Base-by-base conservation (phyloP, 2,797 vertebrate species). In the Lutjanus campechanus region DNA sequence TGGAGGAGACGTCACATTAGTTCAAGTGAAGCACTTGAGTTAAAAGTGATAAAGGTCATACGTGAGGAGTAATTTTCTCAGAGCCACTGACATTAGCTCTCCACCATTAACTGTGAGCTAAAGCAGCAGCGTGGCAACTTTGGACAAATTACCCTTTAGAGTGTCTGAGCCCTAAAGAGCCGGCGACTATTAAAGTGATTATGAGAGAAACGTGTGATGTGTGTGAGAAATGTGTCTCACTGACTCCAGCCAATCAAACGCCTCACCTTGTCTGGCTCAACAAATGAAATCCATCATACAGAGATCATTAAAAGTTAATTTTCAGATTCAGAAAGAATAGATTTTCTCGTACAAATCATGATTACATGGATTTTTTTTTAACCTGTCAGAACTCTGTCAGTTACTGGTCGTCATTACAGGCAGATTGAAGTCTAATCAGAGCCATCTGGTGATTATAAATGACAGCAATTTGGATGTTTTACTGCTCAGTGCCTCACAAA, bases 231-330 rank as follows among this genome's bases (percentile, higher is more conserved):
- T 13, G 40, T 59, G n/a, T 54, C 56, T 7, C 60, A 11, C 8
- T 17, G 2, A 5, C 36, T 36, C 10, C 0, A 17, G 17, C 55
- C 74, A 49, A 51, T 61, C 40, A 54, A 4, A 25, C 1, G 46
- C 58, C 59, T 69, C 73, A n/a, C 60, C 69, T 82, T 58, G 10
- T 8, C 73, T 29, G 40, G 11, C 56, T 53, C 46, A 46, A 69
- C 61, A n/a, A 17, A 41, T 36, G 25, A 73, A 49, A 73, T 76
- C 76, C 72, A 41, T 82, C 76, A 69, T 1, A 8, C 47, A 5
- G 19, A 55, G 19, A 75, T 79, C 74, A 19, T 83, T 83, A 82
- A 66, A 73, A 25, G 22, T 71, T 87, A 43, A 76, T 84, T 55
- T 76, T n/a, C 58, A 22, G 47, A 19, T 50, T 11, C 44, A 7